phyloP scores from a whole-genome alignment of 2,888 invertebrate genomes.

The Hydrotaea diabolus region DNA sequence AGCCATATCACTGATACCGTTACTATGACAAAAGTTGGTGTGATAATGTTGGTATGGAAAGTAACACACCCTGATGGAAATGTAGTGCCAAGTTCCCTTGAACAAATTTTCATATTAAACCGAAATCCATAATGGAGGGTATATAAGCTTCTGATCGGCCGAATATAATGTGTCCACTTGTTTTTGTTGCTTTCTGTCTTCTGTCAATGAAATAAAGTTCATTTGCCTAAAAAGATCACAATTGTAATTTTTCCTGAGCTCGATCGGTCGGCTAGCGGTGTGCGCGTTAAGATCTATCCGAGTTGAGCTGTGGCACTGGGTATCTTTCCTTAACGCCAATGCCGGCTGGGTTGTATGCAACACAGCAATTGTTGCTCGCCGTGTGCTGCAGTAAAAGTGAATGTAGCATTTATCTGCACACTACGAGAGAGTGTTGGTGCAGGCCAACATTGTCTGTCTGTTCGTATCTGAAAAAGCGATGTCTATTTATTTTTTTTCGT shows the following conservation, averaged over 20 bases:
- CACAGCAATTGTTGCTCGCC: background rate
- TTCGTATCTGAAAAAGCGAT: background rate
- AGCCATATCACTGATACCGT: too few species aligned
- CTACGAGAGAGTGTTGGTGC: background rate
- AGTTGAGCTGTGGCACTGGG: background rate
- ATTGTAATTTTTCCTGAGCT: background rate
- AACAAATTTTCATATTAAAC: too few species aligned
- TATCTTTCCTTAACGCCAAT: background rate
- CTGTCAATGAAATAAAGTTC: conserved; percentile 55
- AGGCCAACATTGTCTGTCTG: background rate
- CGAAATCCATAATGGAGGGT: too few species aligned
- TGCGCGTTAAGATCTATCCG: background rate
- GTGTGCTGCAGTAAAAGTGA: conserved; percentile 57
- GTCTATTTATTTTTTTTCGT: background rate
- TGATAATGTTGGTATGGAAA: too few species aligned
- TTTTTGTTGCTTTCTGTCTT: background rate
- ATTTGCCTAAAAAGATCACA: conserved; percentile 42
- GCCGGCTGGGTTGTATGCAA: background rate
- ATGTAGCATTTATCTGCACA: conserved; percentile 36
- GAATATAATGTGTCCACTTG: too few species aligned
- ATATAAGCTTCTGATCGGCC: too few species aligned
- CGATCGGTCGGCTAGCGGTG: background rate
- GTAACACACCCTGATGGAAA: too few species aligned
- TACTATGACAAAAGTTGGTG: too few species aligned
- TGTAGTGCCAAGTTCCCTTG: too few species aligned